Evolutionary conservation across 2,888 invertebrate species (phyloP), one percentile per base, ranked within the genome.

Genomic region (Amorpha juglandis): DNA sequence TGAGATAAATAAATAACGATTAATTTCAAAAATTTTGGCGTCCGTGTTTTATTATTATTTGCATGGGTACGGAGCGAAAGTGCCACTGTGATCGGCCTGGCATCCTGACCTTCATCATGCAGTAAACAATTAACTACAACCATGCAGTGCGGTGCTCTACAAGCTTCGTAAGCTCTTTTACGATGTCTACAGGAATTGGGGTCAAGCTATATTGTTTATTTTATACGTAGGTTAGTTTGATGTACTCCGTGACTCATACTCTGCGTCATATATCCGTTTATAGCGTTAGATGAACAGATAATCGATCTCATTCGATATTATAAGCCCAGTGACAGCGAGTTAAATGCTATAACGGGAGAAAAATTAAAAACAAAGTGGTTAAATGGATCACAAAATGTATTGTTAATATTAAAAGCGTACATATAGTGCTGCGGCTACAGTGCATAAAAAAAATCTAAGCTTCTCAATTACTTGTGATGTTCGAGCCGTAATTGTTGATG

Each of bases 401-500:
- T 91, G 91, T 92, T 91, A 91, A 88, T 81, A 88, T 86, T 73
- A 84, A 85, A 91, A 91, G 91, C 91, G 82, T 87, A 90, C 86
- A 90, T 74, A 80, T 76, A 84, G 73, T 84, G 75, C 85, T 78
- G 90, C 88, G 82, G 84, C 91, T 92, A 92, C 90, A 77, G 92
- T 93, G 92, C 91, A 84, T 86, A 83, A 85, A 86, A 51, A n/a
- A 84, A 84, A 86, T 84, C 78, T 83, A 84, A 88, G 86, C 85
- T 88, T 87, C 86, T 82, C 69, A 81, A 94, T 94, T 94, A 95
- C 95, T 94, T 88, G 94, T 82, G 78, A 91, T 92, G 81, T 95
- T 95, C 72, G 95, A 95, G 81, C 95, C 95, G 88, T 95, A 95
- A 81, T 95, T 94, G 91, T 92, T 93, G 91, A 92, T 82, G 87